These are phyloP conservation scores for Drosophila pegasa DNA, from an alignment of 2,888 invertebrate species.

Conservation along the genomic window DNA sequence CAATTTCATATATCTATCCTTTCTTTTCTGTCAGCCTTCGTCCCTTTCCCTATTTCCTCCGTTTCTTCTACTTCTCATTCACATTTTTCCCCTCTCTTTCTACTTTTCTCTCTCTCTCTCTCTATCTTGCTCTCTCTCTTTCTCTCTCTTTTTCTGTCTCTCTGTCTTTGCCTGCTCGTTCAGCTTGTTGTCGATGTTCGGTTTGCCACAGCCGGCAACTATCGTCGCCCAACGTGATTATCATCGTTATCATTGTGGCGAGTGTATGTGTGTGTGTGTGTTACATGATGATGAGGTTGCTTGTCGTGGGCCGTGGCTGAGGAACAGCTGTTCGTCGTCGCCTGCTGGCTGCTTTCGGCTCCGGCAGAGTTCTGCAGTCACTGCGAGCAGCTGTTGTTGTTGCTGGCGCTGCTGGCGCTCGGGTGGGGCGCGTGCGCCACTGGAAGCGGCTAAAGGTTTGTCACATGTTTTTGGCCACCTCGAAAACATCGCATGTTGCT, in stretches of 20 bases:
- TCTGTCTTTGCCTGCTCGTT: background rate
- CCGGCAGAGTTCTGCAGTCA: slow-evolving; percentile 13
- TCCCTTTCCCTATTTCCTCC: no score
- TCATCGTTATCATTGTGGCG: slow-evolving; percentile 6
- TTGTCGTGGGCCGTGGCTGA: slow-evolving; percentile 6
- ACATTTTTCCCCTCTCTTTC: background rate
- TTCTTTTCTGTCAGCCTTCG: no score
- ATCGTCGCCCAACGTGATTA: slow-evolving; percentile 13
- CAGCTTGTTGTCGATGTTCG: slow-evolving; percentile 1
- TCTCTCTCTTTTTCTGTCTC: background rate
- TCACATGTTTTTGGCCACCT: slow-evolving; percentile 63
- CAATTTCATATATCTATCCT: no score
- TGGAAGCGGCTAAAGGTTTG: slow-evolving; percentile 63
- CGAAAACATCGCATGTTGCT: slow-evolving; percentile 60
- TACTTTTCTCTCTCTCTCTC: background rate
- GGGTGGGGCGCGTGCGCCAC: slow-evolving; percentile 60
- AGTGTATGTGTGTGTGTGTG: background rate
- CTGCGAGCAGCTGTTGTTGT: slow-evolving; percentile 69
- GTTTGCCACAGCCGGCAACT: slow-evolving; percentile 24
- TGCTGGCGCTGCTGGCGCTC: slow-evolving; percentile 21
- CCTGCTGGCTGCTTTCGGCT: slow-evolving; percentile 35
- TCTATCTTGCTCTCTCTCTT: background rate
- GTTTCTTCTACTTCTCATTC: no score
- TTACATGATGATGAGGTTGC: slow-evolving; percentile 15
- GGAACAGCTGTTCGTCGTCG: slow-evolving; percentile 53